Conservation (phyloP, 2,888 invertebrate genomes). For the Rhagium mordax region DNA sequence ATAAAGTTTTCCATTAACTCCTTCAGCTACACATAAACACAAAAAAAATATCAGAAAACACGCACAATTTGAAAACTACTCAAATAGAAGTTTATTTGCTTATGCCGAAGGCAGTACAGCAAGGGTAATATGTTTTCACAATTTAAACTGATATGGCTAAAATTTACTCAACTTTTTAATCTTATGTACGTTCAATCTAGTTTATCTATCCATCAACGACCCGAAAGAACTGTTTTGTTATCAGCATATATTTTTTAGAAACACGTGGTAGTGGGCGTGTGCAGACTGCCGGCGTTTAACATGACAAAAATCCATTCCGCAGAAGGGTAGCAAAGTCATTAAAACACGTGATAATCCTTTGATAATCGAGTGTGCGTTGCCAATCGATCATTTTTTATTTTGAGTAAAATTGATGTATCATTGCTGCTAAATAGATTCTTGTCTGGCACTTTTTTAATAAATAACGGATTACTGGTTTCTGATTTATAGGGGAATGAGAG, state of each 20-base stretch:
- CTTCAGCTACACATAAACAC: no score
- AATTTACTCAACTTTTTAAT: not conserved
- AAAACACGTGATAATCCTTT: conserved; percentile 67
- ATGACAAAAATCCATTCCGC: conserved; percentile 64
- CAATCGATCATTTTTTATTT: conserved; percentile 70
- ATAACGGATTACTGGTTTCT: conserved; percentile 30
- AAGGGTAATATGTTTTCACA: no score
- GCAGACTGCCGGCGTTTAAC: conserved; percentile 60
- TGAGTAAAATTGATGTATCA: conserved; percentile 68
- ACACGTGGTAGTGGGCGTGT: conserved; percentile 64
- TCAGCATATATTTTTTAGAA: conserved; percentile 51
- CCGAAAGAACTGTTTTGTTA: conserved; percentile 46
- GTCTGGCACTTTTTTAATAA: conserved; percentile 30
- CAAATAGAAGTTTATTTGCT: no score
- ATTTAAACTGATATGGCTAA: not conserved
- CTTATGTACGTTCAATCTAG: not conserved
- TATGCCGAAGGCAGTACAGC: no score
- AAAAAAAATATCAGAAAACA: no score
- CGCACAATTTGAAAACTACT: no score
- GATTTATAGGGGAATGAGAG: conserved; percentile 9
- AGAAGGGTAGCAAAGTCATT: conserved; percentile 55
- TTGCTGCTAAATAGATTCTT: conserved; percentile 48
- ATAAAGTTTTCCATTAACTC: no score
- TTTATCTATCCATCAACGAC: conserved; percentile 18
- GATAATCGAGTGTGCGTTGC: conserved; percentile 68